These are phyloP conservation scores for Rhyzopertha dominica DNA, from an alignment of 1,140 invertebrate genomes.

Conservation along the genomic window DNA sequence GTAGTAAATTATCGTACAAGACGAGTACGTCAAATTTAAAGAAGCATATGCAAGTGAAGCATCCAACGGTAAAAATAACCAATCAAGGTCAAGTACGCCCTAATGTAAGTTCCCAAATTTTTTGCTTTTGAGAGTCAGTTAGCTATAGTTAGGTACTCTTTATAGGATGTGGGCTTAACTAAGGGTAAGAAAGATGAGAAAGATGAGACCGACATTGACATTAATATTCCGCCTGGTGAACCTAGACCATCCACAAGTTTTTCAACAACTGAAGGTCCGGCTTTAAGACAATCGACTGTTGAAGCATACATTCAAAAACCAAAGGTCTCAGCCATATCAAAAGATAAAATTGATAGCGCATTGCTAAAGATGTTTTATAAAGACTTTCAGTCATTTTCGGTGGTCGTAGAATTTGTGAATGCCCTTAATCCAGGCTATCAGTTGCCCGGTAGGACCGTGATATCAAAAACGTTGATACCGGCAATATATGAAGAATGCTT, in stretches of 20 bases:
- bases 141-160: no score
- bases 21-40: no score
- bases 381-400: conserved; percentile 34
- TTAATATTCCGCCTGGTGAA: not conserved
- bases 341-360: conserved; percentile 21
- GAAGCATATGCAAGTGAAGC: conserved; percentile 20
- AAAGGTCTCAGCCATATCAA: not conserved
- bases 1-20: no score
- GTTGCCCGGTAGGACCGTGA: conserved; percentile 28
- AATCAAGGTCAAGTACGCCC: no score
- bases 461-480: conserved; percentile 20
- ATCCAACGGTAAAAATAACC: conserved; percentile 17
- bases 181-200: no score
- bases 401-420: conserved; percentile 29
- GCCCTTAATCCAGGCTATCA: conserved; percentile 32
- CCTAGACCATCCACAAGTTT: not conserved
- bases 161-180: no score
- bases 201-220: not conserved
- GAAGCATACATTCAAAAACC: no score
- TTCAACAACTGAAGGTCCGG: not conserved
- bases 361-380: conserved; percentile 19
- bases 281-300: not conserved
- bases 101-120: no score
- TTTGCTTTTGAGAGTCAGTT: no score
- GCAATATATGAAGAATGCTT: conserved; percentile 15